phyloP scores from a whole-genome alignment of 1,140 invertebrate species.

The Drosophila ironensis region DNA sequence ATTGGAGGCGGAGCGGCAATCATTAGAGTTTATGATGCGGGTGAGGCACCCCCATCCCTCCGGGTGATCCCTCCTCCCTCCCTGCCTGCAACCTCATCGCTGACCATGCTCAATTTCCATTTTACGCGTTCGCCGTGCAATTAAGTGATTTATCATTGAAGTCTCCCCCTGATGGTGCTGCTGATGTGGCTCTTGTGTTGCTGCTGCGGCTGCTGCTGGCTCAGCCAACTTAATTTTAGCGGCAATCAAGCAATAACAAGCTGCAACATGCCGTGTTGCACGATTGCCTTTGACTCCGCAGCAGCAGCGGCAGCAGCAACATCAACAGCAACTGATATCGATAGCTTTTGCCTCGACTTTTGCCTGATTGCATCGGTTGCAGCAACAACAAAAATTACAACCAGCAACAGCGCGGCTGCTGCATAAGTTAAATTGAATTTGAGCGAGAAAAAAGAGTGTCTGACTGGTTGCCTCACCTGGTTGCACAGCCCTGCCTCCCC shows the following conservation, averaged over 20 bases:
- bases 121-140: conserved; percentile 74
- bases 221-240: conserved; percentile 79
- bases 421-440: conserved; percentile 76
- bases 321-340: conserved; percentile 67
- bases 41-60: conserved; percentile 18
- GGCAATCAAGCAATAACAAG: conserved; percentile 80
- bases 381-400: conserved; percentile 67
- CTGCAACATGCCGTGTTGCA: conserved; percentile 79
- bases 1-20: conserved; percentile 55
- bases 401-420: conserved; percentile 39
- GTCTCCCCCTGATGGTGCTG: conserved; percentile 54
- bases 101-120: conserved; percentile 76
- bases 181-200: conserved; percentile 12
- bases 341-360: conserved; percentile 69
- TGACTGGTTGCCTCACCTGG: conserved; percentile 47
- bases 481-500: conserved; percentile 9
- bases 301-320: conserved; percentile 33
- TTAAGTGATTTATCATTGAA: conserved; percentile 80
- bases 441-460: conserved; percentile 41
- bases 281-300: conserved; percentile 77
- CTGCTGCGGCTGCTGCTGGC: conserved; percentile 37
- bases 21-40: conserved; percentile 71
- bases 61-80: not conserved
- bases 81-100: not conserved
- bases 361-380: conserved; percentile 77